phyloP scores from a whole-genome alignment of 2,113 vertebrate genomes.

The Ahaetulla prasina region DNA sequence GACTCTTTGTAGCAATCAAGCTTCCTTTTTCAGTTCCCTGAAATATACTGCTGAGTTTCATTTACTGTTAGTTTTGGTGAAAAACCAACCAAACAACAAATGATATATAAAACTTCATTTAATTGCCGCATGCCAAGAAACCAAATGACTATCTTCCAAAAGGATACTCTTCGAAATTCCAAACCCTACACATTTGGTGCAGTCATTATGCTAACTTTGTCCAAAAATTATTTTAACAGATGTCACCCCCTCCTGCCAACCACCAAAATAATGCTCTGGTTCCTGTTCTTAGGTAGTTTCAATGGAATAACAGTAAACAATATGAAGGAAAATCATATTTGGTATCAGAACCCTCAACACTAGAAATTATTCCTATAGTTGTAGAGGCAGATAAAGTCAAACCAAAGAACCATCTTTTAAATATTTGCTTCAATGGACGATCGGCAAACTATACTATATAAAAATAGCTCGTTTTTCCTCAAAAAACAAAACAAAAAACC shows the following conservation, averaged over 20 bases:
- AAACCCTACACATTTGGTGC: neutral
- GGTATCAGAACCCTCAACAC: conserved; percentile 40
- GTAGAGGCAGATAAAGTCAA: conserved; percentile 61
- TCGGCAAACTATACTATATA: conserved; percentile 58
- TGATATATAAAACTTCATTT: neutral
- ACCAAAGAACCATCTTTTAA: conserved; percentile 60
- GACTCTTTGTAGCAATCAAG: neutral
- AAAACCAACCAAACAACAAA: neutral
- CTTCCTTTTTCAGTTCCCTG: neutral
- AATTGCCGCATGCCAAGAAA: neutral
- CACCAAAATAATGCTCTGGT: neutral
- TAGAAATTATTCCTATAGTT: conserved; percentile 68
- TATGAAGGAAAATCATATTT: conserved; percentile 60
- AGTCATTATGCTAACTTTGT: neutral
- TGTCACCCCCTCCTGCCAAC: neutral
- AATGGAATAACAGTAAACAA: conserved; percentile 61
- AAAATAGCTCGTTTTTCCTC: conserved; percentile 48
- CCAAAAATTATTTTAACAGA: neutral
- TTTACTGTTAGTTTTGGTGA: neutral
- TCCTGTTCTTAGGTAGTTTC: conserved; percentile 37
- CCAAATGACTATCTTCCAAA: neutral
- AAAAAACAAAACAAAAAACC: no score
- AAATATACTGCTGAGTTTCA: neutral
- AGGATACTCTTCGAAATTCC: neutral
- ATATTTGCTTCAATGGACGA: conserved; percentile 43